Conservation (phyloP, 2,113 vertebrate species). For the Trichechus manatus region DNA sequence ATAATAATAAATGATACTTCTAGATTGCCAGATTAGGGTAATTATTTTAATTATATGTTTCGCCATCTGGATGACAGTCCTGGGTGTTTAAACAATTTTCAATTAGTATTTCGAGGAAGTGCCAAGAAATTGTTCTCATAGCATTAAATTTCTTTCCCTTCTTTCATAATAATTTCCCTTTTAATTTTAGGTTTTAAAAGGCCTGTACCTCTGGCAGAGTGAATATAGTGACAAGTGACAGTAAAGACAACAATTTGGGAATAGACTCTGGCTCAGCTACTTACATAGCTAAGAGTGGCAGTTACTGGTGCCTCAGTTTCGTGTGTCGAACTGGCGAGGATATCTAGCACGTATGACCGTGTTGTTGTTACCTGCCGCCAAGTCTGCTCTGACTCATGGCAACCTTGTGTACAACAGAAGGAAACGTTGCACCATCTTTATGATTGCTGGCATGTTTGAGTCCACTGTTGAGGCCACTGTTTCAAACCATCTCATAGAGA, state of each 20-base stretch:
- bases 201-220: not conserved
- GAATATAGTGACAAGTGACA: not conserved
- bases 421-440: not conserved
- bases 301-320: not conserved
- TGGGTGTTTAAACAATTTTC: slow-evolving; percentile 83
- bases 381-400: not conserved
- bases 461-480: not conserved
- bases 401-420: not conserved
- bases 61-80: slow-evolving; percentile 81
- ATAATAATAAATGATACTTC: slow-evolving; percentile 84
- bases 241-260: not conserved
- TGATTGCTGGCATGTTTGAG: not conserved
- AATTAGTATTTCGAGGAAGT: slow-evolving; percentile 79
- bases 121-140: slow-evolving; percentile 68
- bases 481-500: not conserved
- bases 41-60: slow-evolving; percentile 86
- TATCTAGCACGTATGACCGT: fast-evolving
- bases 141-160: slow-evolving; percentile 46
- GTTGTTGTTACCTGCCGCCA: not conserved
- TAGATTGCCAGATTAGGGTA: slow-evolving; percentile 79
- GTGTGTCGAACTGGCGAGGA: not conserved
- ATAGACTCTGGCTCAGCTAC: not conserved
- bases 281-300: not conserved
- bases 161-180: slow-evolving; percentile 73
- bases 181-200: slow-evolving; percentile 70